Evolutionary conservation across 1,140 invertebrate species (phyloP), one percentile per base, ranked within the genome.

Genomic region (Euura saliciscinereae): DNA sequence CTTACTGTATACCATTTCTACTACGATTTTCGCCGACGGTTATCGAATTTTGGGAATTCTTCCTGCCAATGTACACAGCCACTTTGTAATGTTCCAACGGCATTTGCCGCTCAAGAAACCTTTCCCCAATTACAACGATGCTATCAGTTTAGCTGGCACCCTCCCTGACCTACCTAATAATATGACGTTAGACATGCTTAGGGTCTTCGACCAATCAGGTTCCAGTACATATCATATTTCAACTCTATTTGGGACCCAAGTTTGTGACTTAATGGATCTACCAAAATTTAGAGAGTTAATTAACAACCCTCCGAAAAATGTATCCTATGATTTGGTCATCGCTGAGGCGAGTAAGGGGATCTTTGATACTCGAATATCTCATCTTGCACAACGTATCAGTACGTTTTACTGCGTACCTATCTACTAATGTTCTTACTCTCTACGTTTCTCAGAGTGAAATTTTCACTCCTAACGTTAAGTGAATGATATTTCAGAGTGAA

Each of bases 71-170:
- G 87, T 85, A 2, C 86, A 85, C 71, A 92, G 91, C 72, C 91
- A 92, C 76, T 87, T 85, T 68, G 85, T 88, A 71, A 84, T 90
- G 65, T 89, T 89, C 28, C 84, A 87, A 44, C 83, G 85, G 0
- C 79, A 84, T 66, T 82, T 79, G 66, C 81, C 80, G 13, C 72
- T 78, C 6, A 76, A 77, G n/a, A 68, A 66, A 42, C 75, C 77
- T 13, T 51, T 78, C 5, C 75, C 84, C 6, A 88, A 89, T 71
- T 89, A 86, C 77, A 82, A 82, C 3, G 88, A 89, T 65, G 85
- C 89, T 72, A 78, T 76, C 3, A 59, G 51, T 65, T 77, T 87
- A 66, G 82, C 79, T n/a, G 82, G 44, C 76, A 81, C 76, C 74
- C 78, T 13, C 77, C 83, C 44, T 74, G 82, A 70, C 79, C 80